Conservation (phyloP, 2,113 vertebrate species). For the Takifugu flavidus region DNA sequence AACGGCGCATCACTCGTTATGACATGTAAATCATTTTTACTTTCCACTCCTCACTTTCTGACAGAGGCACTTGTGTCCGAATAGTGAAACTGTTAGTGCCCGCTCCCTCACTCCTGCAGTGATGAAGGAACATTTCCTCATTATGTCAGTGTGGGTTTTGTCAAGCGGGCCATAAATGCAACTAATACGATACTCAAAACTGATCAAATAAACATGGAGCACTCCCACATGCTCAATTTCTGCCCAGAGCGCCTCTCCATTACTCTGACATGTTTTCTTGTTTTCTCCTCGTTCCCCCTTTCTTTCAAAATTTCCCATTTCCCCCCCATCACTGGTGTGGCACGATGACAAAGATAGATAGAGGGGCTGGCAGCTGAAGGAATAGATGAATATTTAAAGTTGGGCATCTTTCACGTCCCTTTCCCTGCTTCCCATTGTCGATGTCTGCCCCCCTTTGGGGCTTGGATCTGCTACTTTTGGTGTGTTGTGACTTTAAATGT, state of each 20-base stretch:
- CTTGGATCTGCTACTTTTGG: conserved; percentile 39
- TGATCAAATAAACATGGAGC: conserved; percentile 38
- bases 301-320: conserved; percentile 11
- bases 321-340: conserved; percentile 23
- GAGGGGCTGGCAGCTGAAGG: conserved; percentile 59
- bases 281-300: conserved; percentile 3
- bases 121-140: conserved; percentile 42
- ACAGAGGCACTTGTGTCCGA: too few relatives aligned
- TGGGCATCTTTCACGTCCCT: conserved; percentile 47
- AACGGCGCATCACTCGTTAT: too few relatives aligned
- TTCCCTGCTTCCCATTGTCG: conserved; percentile 49
- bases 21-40: too few relatives aligned
- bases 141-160: conserved; percentile 45
- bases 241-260: conserved; percentile 17
- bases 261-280: conserved; percentile 6
- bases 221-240: conserved; percentile 14
- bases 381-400: conserved; percentile 66
- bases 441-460: conserved; percentile 39
- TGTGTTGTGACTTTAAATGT: conserved; percentile 23
- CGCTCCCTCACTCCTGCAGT: conserved; percentile 1
- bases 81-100: neutral
- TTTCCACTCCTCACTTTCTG: too few relatives aligned
- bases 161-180: conserved; percentile 29
- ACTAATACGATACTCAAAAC: conserved; percentile 29
- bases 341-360: conserved; percentile 44